These are phyloP conservation scores for Diabrotica undecimpunctata DNA, from an alignment of 1,140 invertebrate species.

Conservation along the genomic window DNA sequence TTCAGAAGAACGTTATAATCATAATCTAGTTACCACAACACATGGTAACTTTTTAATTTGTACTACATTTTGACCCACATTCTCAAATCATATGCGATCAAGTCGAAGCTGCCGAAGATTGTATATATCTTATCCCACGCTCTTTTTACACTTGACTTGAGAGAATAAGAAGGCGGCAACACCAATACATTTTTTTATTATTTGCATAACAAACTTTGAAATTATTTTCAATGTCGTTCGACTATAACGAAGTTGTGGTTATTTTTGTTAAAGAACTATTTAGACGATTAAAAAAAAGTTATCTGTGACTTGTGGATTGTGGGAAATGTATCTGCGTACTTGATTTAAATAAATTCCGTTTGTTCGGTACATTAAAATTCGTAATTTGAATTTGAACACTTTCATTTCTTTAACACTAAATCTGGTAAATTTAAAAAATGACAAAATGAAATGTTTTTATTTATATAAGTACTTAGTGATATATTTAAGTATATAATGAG, in stretches of 20 bases:
- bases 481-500: too few relatives aligned
- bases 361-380: background rate
- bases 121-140: background rate
- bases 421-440: too few relatives aligned
- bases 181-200: background rate
- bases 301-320: background rate
- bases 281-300: background rate
- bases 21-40: background rate
- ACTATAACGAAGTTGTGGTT: constrained; percentile 7
- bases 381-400: background rate
- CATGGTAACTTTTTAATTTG: background rate
- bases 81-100: background rate
- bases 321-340: background rate
- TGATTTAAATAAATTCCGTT: background rate
- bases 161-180: background rate
- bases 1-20: too few relatives aligned
- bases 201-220: constrained; percentile 4
- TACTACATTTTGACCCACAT: background rate
- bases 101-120: background rate
- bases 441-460: too few relatives aligned
- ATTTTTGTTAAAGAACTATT: background rate
- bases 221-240: constrained; percentile 9
- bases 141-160: constrained; percentile 8
- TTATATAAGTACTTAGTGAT: background rate
- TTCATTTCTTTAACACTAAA: background rate